These are phyloP conservation scores for Carcinoscorpius rotundicauda DNA, from an alignment of 1,140 invertebrate species.

Conservation along the genomic window DNA sequence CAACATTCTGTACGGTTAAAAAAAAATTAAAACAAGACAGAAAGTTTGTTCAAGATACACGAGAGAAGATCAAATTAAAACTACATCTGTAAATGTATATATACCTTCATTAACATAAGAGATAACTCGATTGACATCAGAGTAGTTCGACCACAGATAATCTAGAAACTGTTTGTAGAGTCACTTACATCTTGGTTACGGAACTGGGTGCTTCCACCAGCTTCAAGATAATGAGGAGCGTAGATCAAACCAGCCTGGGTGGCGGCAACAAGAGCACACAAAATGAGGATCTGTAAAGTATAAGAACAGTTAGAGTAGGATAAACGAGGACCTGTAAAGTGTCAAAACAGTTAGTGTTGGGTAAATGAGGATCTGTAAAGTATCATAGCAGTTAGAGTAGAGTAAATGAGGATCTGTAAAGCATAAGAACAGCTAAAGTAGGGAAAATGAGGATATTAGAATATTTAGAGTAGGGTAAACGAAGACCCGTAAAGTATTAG, in stretches of 20 bases:
- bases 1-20: not conserved
- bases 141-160: not conserved
- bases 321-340: too few relatives aligned
- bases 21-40: too few relatives aligned
- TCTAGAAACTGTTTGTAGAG: not conserved
- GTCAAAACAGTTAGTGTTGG: too few relatives aligned
- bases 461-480: too few relatives aligned
- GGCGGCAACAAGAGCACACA: not conserved
- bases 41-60: too few relatives aligned
- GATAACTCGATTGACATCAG: not conserved
- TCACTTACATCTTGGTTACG: constrained; percentile 18
- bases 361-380: too few relatives aligned
- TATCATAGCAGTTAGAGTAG: too few relatives aligned
- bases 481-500: too few relatives aligned
- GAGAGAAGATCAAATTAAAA: too few relatives aligned
- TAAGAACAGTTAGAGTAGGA: not conserved
- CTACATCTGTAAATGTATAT: not conserved
- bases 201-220: constrained; percentile 18
- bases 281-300: not conserved
- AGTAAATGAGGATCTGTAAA: not conserved
- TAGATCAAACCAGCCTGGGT: not conserved
- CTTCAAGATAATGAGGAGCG: constrained; percentile 1
- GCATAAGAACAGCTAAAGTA: not conserved
- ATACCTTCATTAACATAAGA: not conserved
- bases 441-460: not conserved